phyloP scores from a whole-genome alignment of 1,140 invertebrate species.

The Philotrypesis tridentata region DNA sequence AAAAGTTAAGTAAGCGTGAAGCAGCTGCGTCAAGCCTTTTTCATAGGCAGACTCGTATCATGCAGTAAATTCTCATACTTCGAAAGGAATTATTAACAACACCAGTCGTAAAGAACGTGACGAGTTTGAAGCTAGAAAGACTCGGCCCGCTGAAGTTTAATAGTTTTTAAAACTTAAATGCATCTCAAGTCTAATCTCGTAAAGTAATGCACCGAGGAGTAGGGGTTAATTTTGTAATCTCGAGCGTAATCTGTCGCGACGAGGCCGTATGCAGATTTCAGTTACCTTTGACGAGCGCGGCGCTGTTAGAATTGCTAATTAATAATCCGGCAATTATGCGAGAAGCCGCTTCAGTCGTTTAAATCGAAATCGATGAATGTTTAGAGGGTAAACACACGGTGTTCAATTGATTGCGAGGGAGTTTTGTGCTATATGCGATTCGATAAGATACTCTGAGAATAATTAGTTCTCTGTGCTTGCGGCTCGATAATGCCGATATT shows the following conservation, averaged over 20 bases:
- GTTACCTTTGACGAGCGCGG: not conserved
- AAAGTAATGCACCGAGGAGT: not conserved
- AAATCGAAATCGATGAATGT: conserved; percentile 29
- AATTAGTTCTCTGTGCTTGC: not conserved
- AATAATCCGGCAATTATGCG: conserved; percentile 25
- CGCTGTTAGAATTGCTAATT: conserved; percentile 44
- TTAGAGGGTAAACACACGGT: not conserved
- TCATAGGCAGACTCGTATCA: not conserved
- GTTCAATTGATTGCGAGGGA: not conserved
- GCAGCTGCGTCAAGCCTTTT: too few relatives aligned
- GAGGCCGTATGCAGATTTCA: conserved; percentile 20
- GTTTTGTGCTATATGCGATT: not conserved
- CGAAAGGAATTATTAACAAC: not conserved
- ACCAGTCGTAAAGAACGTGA: not conserved
- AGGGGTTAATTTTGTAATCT: conserved; percentile 33
- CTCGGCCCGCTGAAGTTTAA: conserved; percentile 5
- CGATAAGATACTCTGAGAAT: not conserved
- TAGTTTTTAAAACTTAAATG: conserved; percentile 12
- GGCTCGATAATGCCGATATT: too few relatives aligned
- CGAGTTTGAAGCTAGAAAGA: not conserved
- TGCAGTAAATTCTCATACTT: conserved; percentile 14
- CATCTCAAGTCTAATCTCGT: not conserved
- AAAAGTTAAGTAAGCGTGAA: too few relatives aligned
- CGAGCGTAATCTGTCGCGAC: not conserved
- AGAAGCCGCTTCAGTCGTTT: not conserved